Evolutionary conservation across 2,888 invertebrate genomes (phyloP), one percentile per base, ranked within the genome.

Genomic region (Adineta ricciae): DNA sequence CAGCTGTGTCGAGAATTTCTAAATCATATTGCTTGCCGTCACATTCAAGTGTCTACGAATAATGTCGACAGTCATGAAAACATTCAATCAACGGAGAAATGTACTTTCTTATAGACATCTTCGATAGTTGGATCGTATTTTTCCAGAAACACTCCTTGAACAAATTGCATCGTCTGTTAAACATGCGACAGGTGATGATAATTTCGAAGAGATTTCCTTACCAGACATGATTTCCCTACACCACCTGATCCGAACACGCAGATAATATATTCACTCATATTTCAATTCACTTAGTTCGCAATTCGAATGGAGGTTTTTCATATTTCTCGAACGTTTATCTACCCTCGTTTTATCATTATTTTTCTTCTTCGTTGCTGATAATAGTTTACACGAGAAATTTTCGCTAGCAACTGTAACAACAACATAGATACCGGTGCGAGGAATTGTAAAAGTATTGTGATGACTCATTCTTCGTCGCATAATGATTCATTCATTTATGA

Each of bases 71-170:
- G 2, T 24, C 21, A 9, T 7, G 50, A 50, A 9, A 9, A 50
- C 14, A 50, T 16, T 14, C 14, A 50, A 50, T 19, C 11, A 19
- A 7, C 19, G 5, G 46, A 46, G 11, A 46, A 19, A 32, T 5
- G 3, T 21, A 56, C 64, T 88, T 98, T 99, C 91, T 98, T 94
- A 92, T 99, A 99, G 92, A 96, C 96, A 93, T 99, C 99, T 92
- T 99, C 99, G 90, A 99, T 99, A 89, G 99, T 99, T 87, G 99
- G 99, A 92, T 99, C 99, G 89, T 93, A 99, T 93, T 99, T 99
- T 92, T 99, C 99, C 89, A 99, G 98, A 92, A 99, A 99, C 91
- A 99, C 98, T 89, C 97, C 97, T 93, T 98, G 97, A 88, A 96
- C 96, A 92, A 96, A 96, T 92, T 96, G 96, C 89, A 96, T 96